Base-by-base conservation (phyloP, 2,797 vertebrate genomes). In the Notolabrus celidotus region DNA sequence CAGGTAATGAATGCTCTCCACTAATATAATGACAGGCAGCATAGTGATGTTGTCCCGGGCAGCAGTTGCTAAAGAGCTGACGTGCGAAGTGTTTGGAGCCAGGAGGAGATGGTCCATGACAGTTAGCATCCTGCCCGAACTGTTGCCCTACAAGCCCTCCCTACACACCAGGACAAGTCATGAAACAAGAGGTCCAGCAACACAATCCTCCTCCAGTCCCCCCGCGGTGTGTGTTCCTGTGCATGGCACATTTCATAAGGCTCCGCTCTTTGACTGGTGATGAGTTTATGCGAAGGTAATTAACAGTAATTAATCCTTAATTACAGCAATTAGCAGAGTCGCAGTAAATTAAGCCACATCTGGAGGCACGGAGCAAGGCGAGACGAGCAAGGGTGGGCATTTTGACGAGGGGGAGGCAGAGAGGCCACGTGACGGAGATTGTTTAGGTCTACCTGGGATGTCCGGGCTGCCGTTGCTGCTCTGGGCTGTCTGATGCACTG, bases 251-350 rank as follows among this genome's bases (percentile, higher is more conserved):
- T 97, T 97, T 98, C 97, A 99, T 97, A 97, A 97, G 97, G 97
- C 96, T 94, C 92, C 92, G 95, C 97, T 97, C 98, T 98, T 96
- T 98, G 98, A 98, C 98, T 99, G 97, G 96, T 96, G 94, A 98
- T 97, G 97, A 98, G 97, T 98, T 98, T 99, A 98, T 98, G 97
- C 95, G 95, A 96, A 97, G 96, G 97, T 99, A 98, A 99, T 99
- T 99, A 99, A 99, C 96, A 97, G 97, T 97, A 99, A 99, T 99
- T 99, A 99, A 99, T 99, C 96, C 97, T 99, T 99, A 99, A 99
- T 99, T 99, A 99, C 97, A 97, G 97, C 98, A 99, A 99, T 99
- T 99, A 99, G 96, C 97, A 94, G 96, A 98, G 98, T 98, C 96
- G 96, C 98, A 99, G 97, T 98, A 99, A 98, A 99, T 99, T 99